These are phyloP conservation scores for Drosophila micromelanica DNA, from an alignment of 1,140 invertebrate species.

Conservation along the genomic window DNA sequence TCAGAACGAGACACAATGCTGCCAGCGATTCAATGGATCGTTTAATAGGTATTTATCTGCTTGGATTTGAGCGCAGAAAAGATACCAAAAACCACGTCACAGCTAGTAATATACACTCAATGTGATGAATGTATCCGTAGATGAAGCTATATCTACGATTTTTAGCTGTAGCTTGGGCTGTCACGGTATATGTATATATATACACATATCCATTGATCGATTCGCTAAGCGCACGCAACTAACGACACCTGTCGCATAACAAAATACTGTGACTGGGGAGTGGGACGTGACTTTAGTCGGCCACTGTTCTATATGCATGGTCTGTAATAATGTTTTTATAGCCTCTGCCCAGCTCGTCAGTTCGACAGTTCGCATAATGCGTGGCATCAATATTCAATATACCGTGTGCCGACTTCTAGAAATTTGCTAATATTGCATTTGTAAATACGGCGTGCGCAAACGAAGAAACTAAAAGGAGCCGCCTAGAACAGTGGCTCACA, in stretches of 20 bases:
- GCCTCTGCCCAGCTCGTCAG: constrained; percentile 12
- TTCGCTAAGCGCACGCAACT: constrained; percentile 61
- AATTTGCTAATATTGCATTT: constrained; percentile 38
- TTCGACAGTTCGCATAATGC: constrained; percentile 52
- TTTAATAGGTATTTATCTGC: constrained; percentile 22
- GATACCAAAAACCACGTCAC: not conserved
- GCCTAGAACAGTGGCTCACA: constrained; percentile 20
- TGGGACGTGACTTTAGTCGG: constrained; percentile 68
- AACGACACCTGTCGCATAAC: constrained; percentile 58
- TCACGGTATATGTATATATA: constrained; percentile 1
- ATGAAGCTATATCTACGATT: not conserved
- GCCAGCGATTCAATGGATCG: not conserved
- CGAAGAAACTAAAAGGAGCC: constrained; percentile 48
- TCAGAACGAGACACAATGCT: not conserved
- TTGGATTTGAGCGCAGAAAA: constrained; percentile 1
- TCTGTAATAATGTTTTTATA: constrained; percentile 23
- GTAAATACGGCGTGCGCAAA: constrained; percentile 50
- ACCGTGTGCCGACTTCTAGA: not conserved
- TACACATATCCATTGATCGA: constrained; percentile 63
- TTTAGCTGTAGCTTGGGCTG: not conserved
- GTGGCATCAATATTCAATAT: constrained; percentile 75
- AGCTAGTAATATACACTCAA: constrained; percentile 16
- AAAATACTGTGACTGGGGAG: constrained; percentile 34
- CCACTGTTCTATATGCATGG: constrained; percentile 41
- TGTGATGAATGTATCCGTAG: constrained; percentile 5